Base-by-base conservation (phyloP, 2,113 vertebrate genomes). In the Carettochelys insculpta region DNA sequence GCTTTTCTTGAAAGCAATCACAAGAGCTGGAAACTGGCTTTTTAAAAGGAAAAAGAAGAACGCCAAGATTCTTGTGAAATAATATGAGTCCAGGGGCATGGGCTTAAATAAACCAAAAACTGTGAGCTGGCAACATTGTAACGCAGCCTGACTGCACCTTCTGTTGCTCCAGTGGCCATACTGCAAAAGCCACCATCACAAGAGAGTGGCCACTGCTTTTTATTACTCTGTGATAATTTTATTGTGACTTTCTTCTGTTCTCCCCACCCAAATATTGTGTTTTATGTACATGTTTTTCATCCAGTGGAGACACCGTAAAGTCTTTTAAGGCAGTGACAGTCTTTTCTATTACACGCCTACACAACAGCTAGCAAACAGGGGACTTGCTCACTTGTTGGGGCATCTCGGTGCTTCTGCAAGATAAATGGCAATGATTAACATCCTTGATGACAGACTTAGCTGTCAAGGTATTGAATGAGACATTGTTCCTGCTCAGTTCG, bases 261-360 rank as follows among this genome's bases (percentile, higher is more conserved):
- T n/a, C 1, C 0, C 45, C 68, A 71, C 77, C 43, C 38, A 25
- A 3, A 43, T 51, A 14, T 4, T 81, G 53, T 14, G n/a, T 2
- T 1, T 0, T 53, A 48, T 17, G 68, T 34, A 58, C 4, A 3
- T 34, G 47, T 12, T 41, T 22, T 86, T 58, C 58, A 19, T 38
- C 47, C 75, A 48, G 43, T 4, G 17, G 5, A 71, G 77, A 48
- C 20, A 29, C 3, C 4, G 4, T 7, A 77, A 84, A 47, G 38
- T n/a, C 48, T 85, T 31, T 45, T n/a, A 4, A 25, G 41, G 80
- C 48, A 94, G 58, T 73, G 53, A 4, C 0, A 1, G 8, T 45
- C 2, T 61, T 34, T 34, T 61, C 58, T 29, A 0, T 0, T 34
- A n/a, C 52, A 20, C 6, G 3, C 1, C 31, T 2, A 6, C 2